Evolutionary conservation across 1,140 invertebrate species (phyloP), one percentile per base, ranked within the genome.

Genomic region (Pseudomyrmex cubaensis): DNA sequence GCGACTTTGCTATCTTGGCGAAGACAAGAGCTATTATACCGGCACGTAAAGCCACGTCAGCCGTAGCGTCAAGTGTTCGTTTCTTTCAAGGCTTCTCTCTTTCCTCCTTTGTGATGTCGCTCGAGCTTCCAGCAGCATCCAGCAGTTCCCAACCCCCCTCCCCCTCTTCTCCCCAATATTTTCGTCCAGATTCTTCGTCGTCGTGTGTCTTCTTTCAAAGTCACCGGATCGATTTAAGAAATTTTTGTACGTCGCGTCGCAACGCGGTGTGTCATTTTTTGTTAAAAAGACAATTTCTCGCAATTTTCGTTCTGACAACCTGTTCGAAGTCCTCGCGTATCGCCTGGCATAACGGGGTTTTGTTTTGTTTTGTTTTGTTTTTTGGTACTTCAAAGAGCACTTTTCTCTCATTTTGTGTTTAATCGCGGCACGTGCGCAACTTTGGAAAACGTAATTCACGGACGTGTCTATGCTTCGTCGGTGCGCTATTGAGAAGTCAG

Each of bases 11-110:
- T 87, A 90, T 86, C 83, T 86, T 80, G 83, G 88, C 78, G 82
- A 88, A 90, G 87, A 90, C 91, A 91, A 93, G 92, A 89, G 87
- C 91, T 90, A 92, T 93, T 93, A 93, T 90, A 84, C 64, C 69
- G 85, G 90, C 92, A 93, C 91, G 92, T 93, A 93, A 90, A 91
- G 92, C 92, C 87, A 88, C 88, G 92, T 93, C 92, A 92, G 92
- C 92, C 88, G 62, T 64, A 90, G 85, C 88, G 61, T 92, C 91
- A 90, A 91, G 90, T 90, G 90, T 90, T 85, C 87, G 78, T 89
- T 87, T 87, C 85, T 89, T 89, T 77, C 85, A 83, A 85, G 87
- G 20, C 63, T 67, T 61, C 74, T 54, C 48, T 69, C 69, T 63
- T 54, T 54, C 44, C 50, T 56, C 22, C 46, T 84, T 82, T 70